Percentiles rank a stretch among this genome's conserved stretches.
phyloP scores from a whole-genome alignment of 2,113 vertebrate genomes.

The Baryphthengus martii region DNA sequence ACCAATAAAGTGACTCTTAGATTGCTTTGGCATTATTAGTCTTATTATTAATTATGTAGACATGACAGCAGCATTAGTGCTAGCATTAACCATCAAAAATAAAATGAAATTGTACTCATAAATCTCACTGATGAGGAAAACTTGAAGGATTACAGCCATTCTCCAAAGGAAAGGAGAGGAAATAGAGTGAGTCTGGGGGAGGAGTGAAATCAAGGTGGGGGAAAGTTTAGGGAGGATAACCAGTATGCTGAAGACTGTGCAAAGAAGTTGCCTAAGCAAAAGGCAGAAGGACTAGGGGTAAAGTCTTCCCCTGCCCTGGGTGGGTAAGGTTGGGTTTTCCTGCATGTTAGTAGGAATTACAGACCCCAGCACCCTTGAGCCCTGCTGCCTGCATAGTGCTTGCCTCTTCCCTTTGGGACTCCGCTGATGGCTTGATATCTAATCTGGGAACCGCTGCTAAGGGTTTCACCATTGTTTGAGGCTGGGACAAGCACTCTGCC shows the following conservation, averaged over 20 bases:
- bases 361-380: neutral
- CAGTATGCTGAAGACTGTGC: neutral
- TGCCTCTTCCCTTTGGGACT: neutral
- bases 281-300: neutral
- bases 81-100: constrained; percentile 58
- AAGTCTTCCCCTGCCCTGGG: neutral
- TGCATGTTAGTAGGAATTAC: neutral
- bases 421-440: accelerated
- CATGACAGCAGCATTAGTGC: constrained; percentile 27
- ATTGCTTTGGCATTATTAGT: constrained; percentile 44
- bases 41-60: constrained; percentile 59
- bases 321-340: neutral
- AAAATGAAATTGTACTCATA: constrained; percentile 45
- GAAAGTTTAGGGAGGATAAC: neutral
- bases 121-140: constrained; percentile 38
- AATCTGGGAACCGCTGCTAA: neutral
- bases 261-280: neutral
- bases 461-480: accelerated
- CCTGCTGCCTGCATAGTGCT: neutral
- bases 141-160: neutral
- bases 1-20: constrained; percentile 43
- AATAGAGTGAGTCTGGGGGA: neutral
- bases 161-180: neutral
- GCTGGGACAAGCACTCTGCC: neutral
- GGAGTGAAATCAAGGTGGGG: neutral